Evolutionary conservation across 2,113 vertebrate genomes (phyloP).

Genomic region (Ptilonorhynchus violaceus): DNA sequence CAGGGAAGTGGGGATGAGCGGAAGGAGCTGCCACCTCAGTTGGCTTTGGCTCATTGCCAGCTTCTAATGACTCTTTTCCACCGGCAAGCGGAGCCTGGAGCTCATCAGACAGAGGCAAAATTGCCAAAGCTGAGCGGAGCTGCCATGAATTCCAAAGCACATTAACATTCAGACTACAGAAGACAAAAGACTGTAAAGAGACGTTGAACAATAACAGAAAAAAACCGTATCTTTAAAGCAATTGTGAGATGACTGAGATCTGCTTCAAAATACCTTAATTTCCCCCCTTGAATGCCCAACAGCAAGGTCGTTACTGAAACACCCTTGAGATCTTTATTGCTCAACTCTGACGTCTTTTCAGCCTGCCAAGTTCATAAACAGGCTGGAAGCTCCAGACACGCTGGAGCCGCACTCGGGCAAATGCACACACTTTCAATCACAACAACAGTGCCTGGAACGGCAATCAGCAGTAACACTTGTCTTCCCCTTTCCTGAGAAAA

Average conservation of each 20-base stretch:
- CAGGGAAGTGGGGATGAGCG: constrained; percentile 27
- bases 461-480: background rate
- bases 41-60: constrained; percentile 87
- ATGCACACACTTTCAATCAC: background rate
- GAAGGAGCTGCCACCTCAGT: constrained; percentile 63
- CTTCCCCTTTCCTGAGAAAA: background rate
- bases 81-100: constrained; percentile 95
- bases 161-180: constrained; percentile 32
- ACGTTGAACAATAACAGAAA: background rate
- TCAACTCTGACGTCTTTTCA: background rate
- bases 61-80: constrained; percentile 91
- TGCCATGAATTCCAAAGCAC: constrained; percentile 69
- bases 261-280: background rate
- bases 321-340: background rate
- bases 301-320: background rate
- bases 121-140: constrained; percentile 91
- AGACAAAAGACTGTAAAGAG: constrained; percentile 27
- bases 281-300: rapidly evolving
- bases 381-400: background rate
- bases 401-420: background rate
- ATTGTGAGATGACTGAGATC: background rate
- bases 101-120: constrained; percentile 84
- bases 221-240: background rate
- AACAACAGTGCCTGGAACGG: background rate
- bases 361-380: background rate